These are phyloP conservation scores for Villa cingulata DNA, from an alignment of 2,888 invertebrate species.

Conservation along the genomic window DNA sequence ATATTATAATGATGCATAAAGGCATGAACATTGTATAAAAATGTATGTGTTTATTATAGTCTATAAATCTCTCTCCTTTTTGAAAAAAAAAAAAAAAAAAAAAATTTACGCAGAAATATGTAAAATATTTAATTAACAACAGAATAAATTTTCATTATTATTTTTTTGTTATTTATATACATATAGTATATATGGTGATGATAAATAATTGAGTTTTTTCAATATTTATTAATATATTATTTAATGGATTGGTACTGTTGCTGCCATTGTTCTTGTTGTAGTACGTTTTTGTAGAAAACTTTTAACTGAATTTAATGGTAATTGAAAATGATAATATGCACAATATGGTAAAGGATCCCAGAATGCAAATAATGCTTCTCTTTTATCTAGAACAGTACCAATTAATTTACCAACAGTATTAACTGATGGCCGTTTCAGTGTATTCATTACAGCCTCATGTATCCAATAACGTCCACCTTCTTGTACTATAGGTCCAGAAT, in stretches of 20 bases:
- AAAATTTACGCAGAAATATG: no score
- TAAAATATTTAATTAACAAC: no score
- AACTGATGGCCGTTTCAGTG: slow-evolving; percentile 37
- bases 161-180: no score
- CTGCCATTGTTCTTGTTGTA: slow-evolving; percentile 9
- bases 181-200: not conserved
- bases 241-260: slow-evolving; percentile 16
- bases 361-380: slow-evolving; percentile 65
- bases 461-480: slow-evolving; percentile 43
- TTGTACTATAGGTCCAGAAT: slow-evolving; percentile 40
- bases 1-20: no score
- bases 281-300: slow-evolving; percentile 40
- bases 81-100: not conserved
- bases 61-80: slow-evolving; percentile 9
- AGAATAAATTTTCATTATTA: no score
- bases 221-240: not conserved
- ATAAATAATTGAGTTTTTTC: not conserved
- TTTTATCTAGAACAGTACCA: slow-evolving; percentile 58
- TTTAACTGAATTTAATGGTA: slow-evolving; percentile 49
- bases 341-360: slow-evolving; percentile 82
- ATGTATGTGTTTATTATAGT: slow-evolving; percentile 2
- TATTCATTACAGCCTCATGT: slow-evolving; percentile 42
- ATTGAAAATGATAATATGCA: slow-evolving; percentile 69
- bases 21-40: not conserved
- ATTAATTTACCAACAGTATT: slow-evolving; percentile 45